Evolutionary conservation across 2,113 vertebrate species (phyloP), one percentile per base, ranked within the genome.

Genomic region (Irena cyanogastra): DNA sequence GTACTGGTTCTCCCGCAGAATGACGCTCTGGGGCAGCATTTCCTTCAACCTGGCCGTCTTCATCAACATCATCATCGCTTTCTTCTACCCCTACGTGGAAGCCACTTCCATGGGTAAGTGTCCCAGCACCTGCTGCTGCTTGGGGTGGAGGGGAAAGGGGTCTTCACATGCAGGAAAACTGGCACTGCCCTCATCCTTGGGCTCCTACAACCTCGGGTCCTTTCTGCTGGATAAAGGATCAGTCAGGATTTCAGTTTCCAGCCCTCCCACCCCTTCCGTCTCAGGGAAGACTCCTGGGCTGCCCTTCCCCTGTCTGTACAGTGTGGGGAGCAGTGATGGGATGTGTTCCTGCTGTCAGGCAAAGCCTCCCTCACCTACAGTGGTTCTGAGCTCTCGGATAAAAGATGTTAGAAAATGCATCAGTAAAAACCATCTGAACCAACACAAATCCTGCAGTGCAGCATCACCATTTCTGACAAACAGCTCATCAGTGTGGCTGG

Each of bases 31-130:
- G 99, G 99, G 99, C 77, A 99, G 98, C 87, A 99, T 99, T 95
- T 99, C 99, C 95, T 99, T 99, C 97, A 99, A 99, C 94, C 98
- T 99, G 85, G 99, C 99, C 0, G 99, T 99, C 91, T 99, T 99
- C 94, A 98, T 99, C 98, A 99, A 99, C 97, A 98, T 99, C 95
- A 99, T 99, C 97, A 99, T 99, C 12, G 99, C 99, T 92, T 99
- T 99, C 96, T 99, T 99, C 97, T 99, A 99, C 97, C 99, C 99
- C 9, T 99, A 99, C 3, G 96, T 98, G 50, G 97, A 98, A 95
- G 98, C 98, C 4, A 98, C 99, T 28, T 99, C 98, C 87, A 98
- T 98, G 94, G 98, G 98, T 98, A 79, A 94, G 98, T 70, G 63
- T 14, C 16, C 24, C 21, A 4, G 71, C 17, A 14, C 1, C 44